A percentile compares a stretch with the other conserved stretches of the same genome.
Conservation (phyloP, 2,888 invertebrate genomes). For the Buathra laborator region DNA sequence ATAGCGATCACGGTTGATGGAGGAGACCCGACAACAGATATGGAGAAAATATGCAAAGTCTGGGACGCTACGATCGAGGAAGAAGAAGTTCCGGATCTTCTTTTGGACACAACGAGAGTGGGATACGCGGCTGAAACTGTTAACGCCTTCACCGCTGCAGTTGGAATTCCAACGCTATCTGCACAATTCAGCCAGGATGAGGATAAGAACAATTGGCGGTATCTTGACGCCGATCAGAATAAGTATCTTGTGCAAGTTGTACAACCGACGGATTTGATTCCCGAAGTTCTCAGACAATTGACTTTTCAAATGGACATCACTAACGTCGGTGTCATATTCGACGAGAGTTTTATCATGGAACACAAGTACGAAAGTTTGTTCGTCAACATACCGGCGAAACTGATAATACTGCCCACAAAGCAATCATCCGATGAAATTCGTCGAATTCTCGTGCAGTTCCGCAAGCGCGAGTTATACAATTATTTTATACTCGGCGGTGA, state of each 20-base stretch:
- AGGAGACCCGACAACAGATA: constrained; percentile 73
- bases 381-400: constrained; percentile 95
- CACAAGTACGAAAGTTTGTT: constrained; percentile 96
- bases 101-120: constrained; percentile 93
- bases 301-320: constrained; percentile 92
- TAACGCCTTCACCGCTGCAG: constrained; percentile 92
- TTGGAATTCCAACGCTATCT: constrained; percentile 93
- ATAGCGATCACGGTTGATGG: constrained; percentile 77
- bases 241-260: constrained; percentile 93
- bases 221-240: constrained; percentile 89
- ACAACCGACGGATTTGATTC: constrained; percentile 94
- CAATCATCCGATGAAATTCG: constrained; percentile 86
- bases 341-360: constrained; percentile 95
- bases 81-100: constrained; percentile 90
- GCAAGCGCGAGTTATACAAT: constrained; percentile 95
- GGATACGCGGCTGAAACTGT: constrained; percentile 94
- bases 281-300: constrained; percentile 93
- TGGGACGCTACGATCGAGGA: constrained; percentile 83
- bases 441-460: constrained; percentile 90
- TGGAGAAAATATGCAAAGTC: constrained; percentile 76
- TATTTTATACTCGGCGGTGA: constrained; percentile 94
- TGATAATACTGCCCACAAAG: constrained; percentile 91
- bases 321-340: constrained; percentile 96
- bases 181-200: constrained; percentile 95
- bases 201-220: constrained; percentile 93